Base-by-base conservation (phyloP, 2,797 vertebrate genomes). In the Hippoglossus hippoglossus region DNA sequence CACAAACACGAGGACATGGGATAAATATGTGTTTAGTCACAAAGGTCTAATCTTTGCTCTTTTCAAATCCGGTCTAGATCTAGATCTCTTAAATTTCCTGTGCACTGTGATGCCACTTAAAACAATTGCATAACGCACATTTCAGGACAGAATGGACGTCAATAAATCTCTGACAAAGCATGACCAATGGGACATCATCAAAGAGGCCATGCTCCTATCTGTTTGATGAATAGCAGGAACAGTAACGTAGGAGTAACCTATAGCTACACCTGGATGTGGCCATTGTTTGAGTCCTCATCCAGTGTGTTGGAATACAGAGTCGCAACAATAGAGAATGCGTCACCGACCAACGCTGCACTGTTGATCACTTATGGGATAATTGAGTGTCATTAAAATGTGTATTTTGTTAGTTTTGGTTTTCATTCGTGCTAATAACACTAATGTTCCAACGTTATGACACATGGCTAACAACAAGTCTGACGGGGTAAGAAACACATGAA, bases 101-200 rank as follows among this genome's bases (percentile, higher is more conserved):
- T 46, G 31, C 12, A 57, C 50, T 62, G 28, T 3, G 0, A 12
- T 47, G 68, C 57, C 63, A 68, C 73, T 76, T 64, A 41, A 22
- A 71, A 68, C 39, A n/a, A 46, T 36, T 85, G 52, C 41, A 65
- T 66, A 68, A 68, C 13, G 1, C 44, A 46, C 44, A 56, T 44
- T 75, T 63, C 41, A 39, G 39, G 54, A 25, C 19, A 57, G 54
- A 60, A 54, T 1, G 34, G 46, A 73, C 51, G 24, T 80, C 72
- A 72, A 51, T 50, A 28, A 51, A 49, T 34, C 49, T 22, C 41
- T 25, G 61, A 73, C 67, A 71, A 74, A 76, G 47, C 46, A 1
- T 31, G 15, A 21, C 12, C 54, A 79, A 71, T 64, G 24, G 46
- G 59, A 75, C 63, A 28, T 64, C 22, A 57, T 54, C 44, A 52